Evolutionary conservation across 2,888 invertebrate species (phyloP).

Genomic region (Drosophila nr. perissopoda): DNA sequence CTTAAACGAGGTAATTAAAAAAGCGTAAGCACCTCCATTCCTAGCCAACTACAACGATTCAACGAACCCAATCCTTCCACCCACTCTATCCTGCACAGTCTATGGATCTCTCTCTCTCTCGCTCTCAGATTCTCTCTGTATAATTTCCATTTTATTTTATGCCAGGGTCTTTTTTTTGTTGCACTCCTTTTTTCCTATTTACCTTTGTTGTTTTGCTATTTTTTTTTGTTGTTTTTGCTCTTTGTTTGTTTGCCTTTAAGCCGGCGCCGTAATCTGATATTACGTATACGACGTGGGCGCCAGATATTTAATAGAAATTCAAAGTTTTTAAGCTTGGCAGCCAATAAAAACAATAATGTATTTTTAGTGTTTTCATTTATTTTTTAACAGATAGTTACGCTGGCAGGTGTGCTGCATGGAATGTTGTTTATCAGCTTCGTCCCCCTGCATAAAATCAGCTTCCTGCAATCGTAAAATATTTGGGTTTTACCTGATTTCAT

Average conservation of each 20-base stretch:
- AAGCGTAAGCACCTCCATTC: constrained; percentile 75
- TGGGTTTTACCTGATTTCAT: constrained; percentile 10
- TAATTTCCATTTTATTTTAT: constrained; percentile 78
- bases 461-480: constrained; percentile 42
- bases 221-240: constrained; percentile 37
- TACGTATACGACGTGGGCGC: constrained; percentile 75
- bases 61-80: constrained; percentile 24
- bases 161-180: constrained; percentile 69
- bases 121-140: constrained; percentile 44
- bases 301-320: constrained; percentile 77
- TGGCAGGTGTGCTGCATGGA: constrained; percentile 44
- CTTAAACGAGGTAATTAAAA: constrained; percentile 79
- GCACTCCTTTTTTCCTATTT: constrained; percentile 62
- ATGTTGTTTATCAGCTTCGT: constrained; percentile 42
- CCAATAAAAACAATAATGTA: constrained; percentile 66
- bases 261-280: constrained; percentile 75
- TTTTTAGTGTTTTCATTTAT: constrained; percentile 30
- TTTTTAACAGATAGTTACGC: constrained; percentile 60
- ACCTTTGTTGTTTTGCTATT: constrained; percentile 77
- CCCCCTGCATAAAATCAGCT: constrained; percentile 43
- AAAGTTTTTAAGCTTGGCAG: constrained; percentile 68
- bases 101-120: neutral
- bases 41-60: constrained; percentile 53
- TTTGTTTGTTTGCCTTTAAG: constrained; percentile 69
- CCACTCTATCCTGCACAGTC: neutral